Percentiles rank a stretch among this genome's conserved stretches.
Conservation (phyloP, 2,797 vertebrate species). For the Peromyscus eremicus region DNA sequence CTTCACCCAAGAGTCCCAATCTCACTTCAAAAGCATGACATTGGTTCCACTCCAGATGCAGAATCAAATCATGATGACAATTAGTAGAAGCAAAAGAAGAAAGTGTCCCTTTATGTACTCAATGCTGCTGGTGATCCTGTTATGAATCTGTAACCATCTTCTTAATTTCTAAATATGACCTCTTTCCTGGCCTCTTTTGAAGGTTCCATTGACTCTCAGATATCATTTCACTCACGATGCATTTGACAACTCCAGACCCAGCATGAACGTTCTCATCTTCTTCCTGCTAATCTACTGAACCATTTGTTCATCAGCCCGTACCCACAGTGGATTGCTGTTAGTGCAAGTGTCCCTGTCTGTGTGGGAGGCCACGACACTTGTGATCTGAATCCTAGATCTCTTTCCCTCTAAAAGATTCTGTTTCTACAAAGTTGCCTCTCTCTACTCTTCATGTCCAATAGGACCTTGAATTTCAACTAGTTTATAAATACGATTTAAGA, state of each 20-base stretch:
- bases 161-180: background rate
- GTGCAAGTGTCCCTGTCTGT: accelerated
- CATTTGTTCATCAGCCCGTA: accelerated
- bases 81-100: background rate
- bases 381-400: background rate
- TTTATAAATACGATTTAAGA: background rate
- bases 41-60: background rate
- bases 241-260: background rate
- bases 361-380: background rate
- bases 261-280: background rate
- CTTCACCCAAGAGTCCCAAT: background rate
- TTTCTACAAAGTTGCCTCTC: background rate
- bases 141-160: background rate
- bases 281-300: no score
- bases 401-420: background rate
- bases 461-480: background rate
- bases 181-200: background rate
- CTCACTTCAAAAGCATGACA: background rate
- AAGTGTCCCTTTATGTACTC: background rate
- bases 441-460: background rate
- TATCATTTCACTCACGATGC: background rate
- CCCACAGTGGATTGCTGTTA: background rate
- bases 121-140: background rate
- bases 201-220: background rate
- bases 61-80: background rate